Evolutionary conservation across 1,140 invertebrate genomes (phyloP), one percentile per base, ranked within the genome.

Genomic region (Phocides pigmalion): DNA sequence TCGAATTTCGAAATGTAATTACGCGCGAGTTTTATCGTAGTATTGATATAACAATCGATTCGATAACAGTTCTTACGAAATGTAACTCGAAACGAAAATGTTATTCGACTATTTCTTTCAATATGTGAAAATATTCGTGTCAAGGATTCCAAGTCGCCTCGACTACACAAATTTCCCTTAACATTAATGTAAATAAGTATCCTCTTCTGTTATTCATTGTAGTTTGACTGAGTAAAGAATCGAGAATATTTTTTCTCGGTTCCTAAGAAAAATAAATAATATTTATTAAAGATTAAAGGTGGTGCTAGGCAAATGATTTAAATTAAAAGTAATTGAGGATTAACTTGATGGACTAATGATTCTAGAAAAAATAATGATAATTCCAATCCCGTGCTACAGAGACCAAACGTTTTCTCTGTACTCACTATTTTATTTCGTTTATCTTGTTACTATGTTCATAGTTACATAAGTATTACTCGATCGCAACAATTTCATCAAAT

Each of bases 1-100:
- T 76, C 69, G 46, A 70, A 49, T 82, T 84, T 70, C 74, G 78
- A 79, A 76, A 82, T 64, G 28, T 47, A 76, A 81, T 77, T 72
- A 67, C 64, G 39, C 59, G 63, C 69, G 32, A 65, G 51, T 66
- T 25, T 79, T 75, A 75, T 73, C 70, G 68, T 68, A 66, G 63
- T 54, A 50, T 67, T 58, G 66, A 70, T 69, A 68, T 68, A 70
- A 74, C 74, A 79, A 74, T 79, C 68, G 66, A 64, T 32, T 74
- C 61, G 73, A 73, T 76, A 74, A 66, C 54, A 66, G 20, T 19
- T 28, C 39, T 84, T 82, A 69, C 76, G 78, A 79, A 84, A 84
- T 76, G 61, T 68, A 56, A 53, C 25, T 46, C 44, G 56, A 68
- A 56, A 51, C 41, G 62, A 66, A 72, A 62, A 50, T 64, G n/a